These are phyloP conservation scores for Cordilura impudica DNA, from an alignment of 2,888 invertebrate species.

Conservation along the genomic window DNA sequence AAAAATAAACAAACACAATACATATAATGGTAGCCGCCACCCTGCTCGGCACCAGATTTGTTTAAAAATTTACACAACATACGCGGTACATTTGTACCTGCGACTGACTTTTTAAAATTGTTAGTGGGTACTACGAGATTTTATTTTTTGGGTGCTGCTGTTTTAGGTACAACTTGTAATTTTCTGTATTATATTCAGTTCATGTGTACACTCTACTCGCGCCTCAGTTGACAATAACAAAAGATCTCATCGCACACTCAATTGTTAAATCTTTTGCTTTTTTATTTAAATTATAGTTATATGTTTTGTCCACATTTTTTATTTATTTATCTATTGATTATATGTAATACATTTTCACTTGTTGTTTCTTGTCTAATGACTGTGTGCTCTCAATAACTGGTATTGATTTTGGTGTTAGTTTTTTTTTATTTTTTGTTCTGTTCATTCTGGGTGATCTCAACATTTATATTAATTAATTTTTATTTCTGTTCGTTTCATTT, in stretches of 20 bases:
- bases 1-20: slow-evolving; percentile 6
- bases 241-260: background rate
- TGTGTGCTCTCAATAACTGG: background rate
- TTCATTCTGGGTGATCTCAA: slow-evolving; percentile 42
- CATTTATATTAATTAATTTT: slow-evolving; percentile 15
- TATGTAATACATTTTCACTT: slow-evolving; percentile 11
- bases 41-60: slow-evolving; percentile 1
- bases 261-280: background rate
- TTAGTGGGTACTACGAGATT: background rate
- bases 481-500: background rate
- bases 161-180: background rate
- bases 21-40: background rate
- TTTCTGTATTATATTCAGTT: background rate
- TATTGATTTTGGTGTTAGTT: slow-evolving; percentile 6
- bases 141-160: background rate
- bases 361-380: background rate
- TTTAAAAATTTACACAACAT: background rate
- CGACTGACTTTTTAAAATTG: background rate
- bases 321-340: background rate
- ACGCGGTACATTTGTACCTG: background rate
- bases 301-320: background rate
- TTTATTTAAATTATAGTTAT: background rate
- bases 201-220: background rate
- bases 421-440: slow-evolving; percentile 10
- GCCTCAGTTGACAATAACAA: background rate